Conservation (phyloP, 2,888 invertebrate genomes). For the Drosophila birchii region DNA sequence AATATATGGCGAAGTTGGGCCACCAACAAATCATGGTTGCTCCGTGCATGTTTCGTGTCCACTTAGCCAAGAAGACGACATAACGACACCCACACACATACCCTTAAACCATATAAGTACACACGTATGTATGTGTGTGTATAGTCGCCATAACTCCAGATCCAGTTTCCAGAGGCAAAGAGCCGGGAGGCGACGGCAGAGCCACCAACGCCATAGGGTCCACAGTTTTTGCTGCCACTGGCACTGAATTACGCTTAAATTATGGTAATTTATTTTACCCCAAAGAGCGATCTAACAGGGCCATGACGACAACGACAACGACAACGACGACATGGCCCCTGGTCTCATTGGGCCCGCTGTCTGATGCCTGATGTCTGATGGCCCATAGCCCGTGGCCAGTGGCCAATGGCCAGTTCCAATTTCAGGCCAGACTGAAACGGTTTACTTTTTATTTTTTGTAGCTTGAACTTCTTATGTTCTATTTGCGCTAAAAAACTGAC, state of each 20-base stretch:
- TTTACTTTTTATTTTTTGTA: background rate
- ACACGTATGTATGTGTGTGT: background rate
- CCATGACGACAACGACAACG: constrained; percentile 49
- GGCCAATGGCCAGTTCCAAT: constrained; percentile 19
- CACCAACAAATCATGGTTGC: constrained; percentile 66
- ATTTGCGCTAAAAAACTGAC: background rate
- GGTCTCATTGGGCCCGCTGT: constrained; percentile 23
- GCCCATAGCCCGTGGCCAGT: constrained; percentile 50
- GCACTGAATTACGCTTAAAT: constrained; percentile 79
- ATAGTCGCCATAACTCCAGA: constrained; percentile 11
- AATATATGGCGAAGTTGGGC: constrained; percentile 41
- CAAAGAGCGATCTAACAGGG: constrained; percentile 74
- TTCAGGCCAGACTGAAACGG: constrained; percentile 6
- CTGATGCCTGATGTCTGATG: constrained; percentile 37
- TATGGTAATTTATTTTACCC: constrained; percentile 79
- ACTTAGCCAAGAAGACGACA: constrained; percentile 71
- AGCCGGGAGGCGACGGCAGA: background rate
- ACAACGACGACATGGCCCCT: constrained; percentile 34
- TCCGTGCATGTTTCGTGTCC: constrained; percentile 79
- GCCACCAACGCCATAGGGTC: constrained; percentile 31
- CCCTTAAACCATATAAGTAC: constrained; percentile 1
- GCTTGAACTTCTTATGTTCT: background rate
- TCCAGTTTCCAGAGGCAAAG: constrained; percentile 16
- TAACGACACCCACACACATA: constrained; percentile 34
- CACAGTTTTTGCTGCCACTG: constrained; percentile 59